Evolutionary conservation across 2,797 vertebrate genomes (phyloP).

Genomic region (Stomatorhinus walkeri): DNA sequence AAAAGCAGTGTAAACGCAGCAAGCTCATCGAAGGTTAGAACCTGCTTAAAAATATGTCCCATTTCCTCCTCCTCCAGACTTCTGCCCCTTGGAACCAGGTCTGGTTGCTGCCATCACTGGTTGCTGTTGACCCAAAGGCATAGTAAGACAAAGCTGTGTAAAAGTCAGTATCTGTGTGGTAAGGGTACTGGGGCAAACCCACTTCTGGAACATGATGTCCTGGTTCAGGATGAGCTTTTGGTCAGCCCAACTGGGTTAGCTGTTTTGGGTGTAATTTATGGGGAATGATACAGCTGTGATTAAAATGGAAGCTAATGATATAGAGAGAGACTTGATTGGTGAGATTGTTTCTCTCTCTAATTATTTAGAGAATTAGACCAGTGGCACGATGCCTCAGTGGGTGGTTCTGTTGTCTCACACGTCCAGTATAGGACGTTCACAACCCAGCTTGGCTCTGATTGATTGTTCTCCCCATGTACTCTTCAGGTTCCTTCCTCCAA

Average conservation of each 20-base stretch:
- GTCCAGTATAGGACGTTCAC: not conserved
- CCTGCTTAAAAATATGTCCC: not conserved
- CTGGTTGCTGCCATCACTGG: not conserved
- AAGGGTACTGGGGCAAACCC: not conserved
- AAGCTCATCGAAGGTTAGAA: not conserved
- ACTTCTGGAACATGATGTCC: not conserved
- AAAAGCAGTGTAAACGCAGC: not conserved
- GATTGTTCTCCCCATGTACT: not conserved
- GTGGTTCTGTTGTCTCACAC: not conserved
- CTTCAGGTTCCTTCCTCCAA: not conserved
- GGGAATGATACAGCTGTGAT: not conserved
- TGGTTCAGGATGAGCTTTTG: not conserved
- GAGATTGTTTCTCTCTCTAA: not conserved
- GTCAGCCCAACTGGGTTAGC: not conserved
- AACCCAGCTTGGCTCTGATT: not conserved
- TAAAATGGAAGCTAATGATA: not conserved
- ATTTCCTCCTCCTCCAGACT: not conserved
- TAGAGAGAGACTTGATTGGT: not conserved
- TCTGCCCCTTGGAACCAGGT: not conserved
- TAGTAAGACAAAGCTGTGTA: not conserved
- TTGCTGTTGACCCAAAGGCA: not conserved
- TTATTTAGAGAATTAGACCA: not conserved
- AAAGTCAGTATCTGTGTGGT: not conserved
- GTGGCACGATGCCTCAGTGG: not conserved
- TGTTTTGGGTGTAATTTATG: not conserved